A percentile compares a stretch with the other conserved stretches of the same genome.
Conservation (phyloP, 2,888 invertebrate species). For the Patella caerulea region DNA sequence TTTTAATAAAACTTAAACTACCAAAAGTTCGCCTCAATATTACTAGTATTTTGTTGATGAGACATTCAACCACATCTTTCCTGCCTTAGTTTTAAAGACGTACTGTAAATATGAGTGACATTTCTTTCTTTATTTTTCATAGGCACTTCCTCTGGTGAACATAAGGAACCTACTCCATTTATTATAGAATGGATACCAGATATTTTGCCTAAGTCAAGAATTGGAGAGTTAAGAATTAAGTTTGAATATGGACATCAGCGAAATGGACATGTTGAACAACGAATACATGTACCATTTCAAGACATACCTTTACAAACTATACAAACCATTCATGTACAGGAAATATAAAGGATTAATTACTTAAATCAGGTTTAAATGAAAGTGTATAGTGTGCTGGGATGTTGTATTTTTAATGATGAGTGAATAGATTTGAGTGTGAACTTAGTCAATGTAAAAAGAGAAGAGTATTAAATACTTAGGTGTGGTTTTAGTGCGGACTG, state of each 20-base stretch:
- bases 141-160: slow-evolving; percentile 75
- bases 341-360: slow-evolving; percentile 26
- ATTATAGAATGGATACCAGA: slow-evolving; percentile 85
- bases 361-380: no score
- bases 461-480: no score
- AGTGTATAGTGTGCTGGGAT: no score
- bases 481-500: no score
- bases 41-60: no score
- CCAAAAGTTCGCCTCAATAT: no score
- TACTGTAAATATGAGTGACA: neutral
- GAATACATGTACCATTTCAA: slow-evolving; percentile 35
- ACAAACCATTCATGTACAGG: slow-evolving; percentile 52
- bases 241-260: slow-evolving; percentile 81
- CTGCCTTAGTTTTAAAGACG: neutral
- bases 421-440: no score
- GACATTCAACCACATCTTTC: neutral
- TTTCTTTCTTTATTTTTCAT: slow-evolving; percentile 20
- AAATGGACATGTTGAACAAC: slow-evolving; percentile 72
- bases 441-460: no score
- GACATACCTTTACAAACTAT: slow-evolving; percentile 40
- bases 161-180: slow-evolving; percentile 78
- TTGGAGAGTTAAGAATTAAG: slow-evolving; percentile 81
- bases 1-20: no score
- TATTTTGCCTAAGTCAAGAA: slow-evolving; percentile 79
- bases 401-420: no score